Conservation (phyloP, 2,888 invertebrate species). For the Cephus rjabovi region DNA sequence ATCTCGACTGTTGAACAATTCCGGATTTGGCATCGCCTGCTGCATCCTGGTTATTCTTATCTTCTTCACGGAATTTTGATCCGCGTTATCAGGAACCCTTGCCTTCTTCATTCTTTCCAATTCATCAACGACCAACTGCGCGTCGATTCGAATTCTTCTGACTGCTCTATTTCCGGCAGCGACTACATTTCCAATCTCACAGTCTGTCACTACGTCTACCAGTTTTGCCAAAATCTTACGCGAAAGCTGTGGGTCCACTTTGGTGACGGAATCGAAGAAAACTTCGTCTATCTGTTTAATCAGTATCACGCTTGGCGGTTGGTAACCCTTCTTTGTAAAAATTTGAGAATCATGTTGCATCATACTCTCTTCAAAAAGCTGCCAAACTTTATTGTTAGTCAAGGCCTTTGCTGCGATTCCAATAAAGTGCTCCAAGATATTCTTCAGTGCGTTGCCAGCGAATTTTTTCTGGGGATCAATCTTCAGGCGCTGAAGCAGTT, state of each 20-base stretch:
- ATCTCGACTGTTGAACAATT: conserved; percentile 73
- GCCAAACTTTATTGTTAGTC: conserved; percentile 70
- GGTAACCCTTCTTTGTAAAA: conserved; percentile 61
- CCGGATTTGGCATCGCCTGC: conserved; percentile 70
- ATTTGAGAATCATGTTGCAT: conserved; percentile 68
- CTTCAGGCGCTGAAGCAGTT: conserved; percentile 55
- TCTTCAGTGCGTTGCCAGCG: neutral
- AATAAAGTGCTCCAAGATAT: conserved; percentile 71
- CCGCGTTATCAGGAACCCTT: conserved; percentile 19
- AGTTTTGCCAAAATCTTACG: conserved; percentile 47
- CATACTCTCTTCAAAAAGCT: conserved; percentile 71
- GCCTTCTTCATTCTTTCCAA: conserved; percentile 72
- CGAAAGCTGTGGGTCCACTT: conserved; percentile 37
- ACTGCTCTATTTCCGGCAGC: conserved; percentile 74
- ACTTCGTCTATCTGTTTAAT: conserved; percentile 72
- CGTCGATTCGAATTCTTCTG: conserved; percentile 76
- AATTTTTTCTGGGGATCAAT: conserved; percentile 54
- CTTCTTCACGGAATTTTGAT: conserved; percentile 9
- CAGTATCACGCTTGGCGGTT: conserved; percentile 68
- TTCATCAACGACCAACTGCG: conserved; percentile 72
- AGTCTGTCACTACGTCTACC: conserved; percentile 57
- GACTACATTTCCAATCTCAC: conserved; percentile 49
- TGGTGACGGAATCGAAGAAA: conserved; percentile 64
- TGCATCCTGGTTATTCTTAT: conserved; percentile 56
- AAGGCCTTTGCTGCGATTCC: conserved; percentile 69